Evolutionary conservation across 2,888 invertebrate genomes (phyloP), one percentile per base, ranked within the genome.

Genomic region (Cyclophora albipunctata): DNA sequence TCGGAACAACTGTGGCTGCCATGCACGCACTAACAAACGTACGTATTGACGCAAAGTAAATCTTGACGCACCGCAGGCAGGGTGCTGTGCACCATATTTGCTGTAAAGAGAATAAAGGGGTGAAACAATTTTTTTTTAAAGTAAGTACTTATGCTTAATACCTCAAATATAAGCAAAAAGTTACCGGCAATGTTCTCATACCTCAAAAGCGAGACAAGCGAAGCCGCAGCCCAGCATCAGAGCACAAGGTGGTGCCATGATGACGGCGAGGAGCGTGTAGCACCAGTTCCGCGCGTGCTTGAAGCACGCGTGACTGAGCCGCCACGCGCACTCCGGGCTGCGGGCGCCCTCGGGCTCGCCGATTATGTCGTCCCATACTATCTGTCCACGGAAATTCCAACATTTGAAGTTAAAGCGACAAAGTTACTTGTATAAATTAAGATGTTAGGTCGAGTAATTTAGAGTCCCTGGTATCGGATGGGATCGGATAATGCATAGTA

Each of bases 51-150:
- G 91, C 90, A 69, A 91, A 93, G 69, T 91, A 90, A 67, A 94
- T 92, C 78, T 92, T 92, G 77, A 91, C 90, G 53, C 91, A 89
- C 51, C 93, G 89, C 47, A 94, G 78, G 53, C 91, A 91, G 0
- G 94, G 94, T 0, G 90, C 92, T 40, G 91, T 81, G 70, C 92
- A 93, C 94, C 94, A 94, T 66, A 94, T 92, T 82, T 94, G 93
- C 93, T 93, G 78, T 2, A 61, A 66, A 48, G 47, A 48, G 20
- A 43, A 45, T 50, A 46, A 41, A 20, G 20, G 20, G 20, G 20
- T 20, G 20, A 20, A 20, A 20, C 20, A 20, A 20, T 2, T 20
- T 20, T 20, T 20, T 20, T 1, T 1, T 1, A 20, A 20, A 20
- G 20, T 20, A 20, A 20, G 20, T 20, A 20, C 1, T 20, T 20